Percentiles rank a stretch among this genome's conserved stretches.
phyloP scores from a whole-genome alignment of 1,140 invertebrate genomes.

The Colletes gigas region DNA sequence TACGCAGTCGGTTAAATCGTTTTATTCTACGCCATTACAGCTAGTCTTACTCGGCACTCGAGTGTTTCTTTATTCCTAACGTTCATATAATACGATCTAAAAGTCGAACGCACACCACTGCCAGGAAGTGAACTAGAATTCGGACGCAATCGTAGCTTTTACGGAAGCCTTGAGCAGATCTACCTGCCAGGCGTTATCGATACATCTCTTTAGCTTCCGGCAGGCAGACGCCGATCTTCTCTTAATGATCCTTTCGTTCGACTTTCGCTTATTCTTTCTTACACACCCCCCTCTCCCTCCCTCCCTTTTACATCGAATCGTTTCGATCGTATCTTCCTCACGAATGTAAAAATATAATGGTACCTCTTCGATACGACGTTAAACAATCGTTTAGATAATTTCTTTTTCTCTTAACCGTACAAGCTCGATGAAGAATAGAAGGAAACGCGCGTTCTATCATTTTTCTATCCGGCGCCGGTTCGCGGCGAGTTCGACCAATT shows the following conservation, averaged over 20 bases:
- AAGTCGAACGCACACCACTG: slow-evolving; percentile 44
- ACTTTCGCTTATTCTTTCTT: not conserved
- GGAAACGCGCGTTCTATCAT: not conserved
- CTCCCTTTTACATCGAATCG: slow-evolving; percentile 4
- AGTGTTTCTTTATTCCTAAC: slow-evolving; percentile 46
- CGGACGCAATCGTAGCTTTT: slow-evolving; percentile 64
- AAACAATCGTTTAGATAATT: slow-evolving; percentile 10
- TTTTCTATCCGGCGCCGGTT: not conserved
- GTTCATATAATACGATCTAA: slow-evolving; percentile 54
- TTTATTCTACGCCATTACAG: slow-evolving; percentile 54
- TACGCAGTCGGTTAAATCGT: slow-evolving; percentile 54
- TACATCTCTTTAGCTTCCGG: not conserved
- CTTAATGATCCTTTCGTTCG: slow-evolving; percentile 8
- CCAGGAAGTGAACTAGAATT: slow-evolving; percentile 49
- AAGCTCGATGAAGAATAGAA: slow-evolving; percentile 40
- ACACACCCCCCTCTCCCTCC: too few relatives aligned
- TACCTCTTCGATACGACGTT: not conserved
- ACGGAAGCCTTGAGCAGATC: slow-evolving; percentile 60
- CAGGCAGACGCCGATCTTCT: slow-evolving; percentile 46
- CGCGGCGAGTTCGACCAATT: not conserved
- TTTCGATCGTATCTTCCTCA: slow-evolving; percentile 8
- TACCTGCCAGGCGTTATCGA: slow-evolving; percentile 9
- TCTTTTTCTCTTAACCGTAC: slow-evolving; percentile 34
- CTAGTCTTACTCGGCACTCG: slow-evolving; percentile 47
- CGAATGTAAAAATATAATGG: slow-evolving; percentile 44